Evolutionary conservation across 2,113 vertebrate genomes (phyloP), one percentile per base, ranked within the genome.

Genomic region (Spilogale gracilis): DNA sequence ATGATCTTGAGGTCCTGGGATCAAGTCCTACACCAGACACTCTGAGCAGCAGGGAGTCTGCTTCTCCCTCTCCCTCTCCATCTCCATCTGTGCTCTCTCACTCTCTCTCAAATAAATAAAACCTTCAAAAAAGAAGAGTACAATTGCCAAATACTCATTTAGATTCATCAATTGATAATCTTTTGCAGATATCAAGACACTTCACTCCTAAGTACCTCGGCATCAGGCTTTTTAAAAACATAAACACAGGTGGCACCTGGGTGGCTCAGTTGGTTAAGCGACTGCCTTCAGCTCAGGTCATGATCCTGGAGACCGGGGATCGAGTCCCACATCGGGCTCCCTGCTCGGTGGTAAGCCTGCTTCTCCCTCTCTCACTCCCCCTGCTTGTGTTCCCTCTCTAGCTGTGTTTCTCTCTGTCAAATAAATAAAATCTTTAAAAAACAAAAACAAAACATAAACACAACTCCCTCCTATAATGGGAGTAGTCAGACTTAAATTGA

Each of bases 141-240:
- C 2, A 71, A 48, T 50, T 13, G 0, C 30, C 45, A 30, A 11
- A 80, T 32, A 65, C 45, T 48, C 69, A 63, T 88, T 92, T 30
- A 79, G 67, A 74, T 52, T 58, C 32, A 69, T 83, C 9, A 43
- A 17, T 2, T 74, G 63, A 13, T 69, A 6, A 27, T 20, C 63
- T 84, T 85, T 54, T 56, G 8, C 30, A 94, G 17, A 4, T 9
- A 27, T n/a, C 52, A 79, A 60, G 18, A 67, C 50, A n/a, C 20
- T 82, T 30, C 8, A 17, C 21, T 50, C 43, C 43, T 71, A 54
- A 96, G 43, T 79, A 81, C 30, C 48, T 83, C 30, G 50, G 54
- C 58, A 65, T 61, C 93, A 10, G 18, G 18, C 92, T 94, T 91
- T 82, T 94, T 48, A 71, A 79, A 90, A 67, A 76, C 63, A 90